Evolutionary conservation across 2,888 invertebrate genomes (phyloP).

Genomic region (Neoscelio sp.): DNA sequence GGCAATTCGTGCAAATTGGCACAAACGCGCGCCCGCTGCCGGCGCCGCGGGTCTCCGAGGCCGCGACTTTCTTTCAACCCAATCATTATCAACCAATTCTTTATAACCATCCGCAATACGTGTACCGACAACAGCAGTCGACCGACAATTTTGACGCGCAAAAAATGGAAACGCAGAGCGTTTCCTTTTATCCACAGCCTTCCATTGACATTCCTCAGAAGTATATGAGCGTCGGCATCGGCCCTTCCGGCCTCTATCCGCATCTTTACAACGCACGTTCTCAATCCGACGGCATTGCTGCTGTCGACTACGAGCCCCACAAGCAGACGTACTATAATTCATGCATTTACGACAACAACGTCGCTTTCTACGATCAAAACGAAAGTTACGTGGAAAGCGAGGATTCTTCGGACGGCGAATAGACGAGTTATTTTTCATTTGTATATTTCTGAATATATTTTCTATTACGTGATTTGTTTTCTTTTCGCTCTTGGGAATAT

Average conservation of each 20-base stretch:
- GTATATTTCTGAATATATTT: conserved; percentile 9
- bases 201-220: conserved; percentile 71
- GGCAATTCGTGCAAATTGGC: conserved; percentile 16
- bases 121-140: conserved; percentile 76
- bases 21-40: too few species aligned
- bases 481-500: too few species aligned
- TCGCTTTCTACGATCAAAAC: conserved; percentile 66
- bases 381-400: conserved; percentile 72
- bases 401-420: conserved; percentile 78
- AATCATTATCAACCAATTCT: conserved; percentile 77
- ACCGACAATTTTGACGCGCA: conserved; percentile 46
- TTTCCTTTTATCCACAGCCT: conserved; percentile 59
- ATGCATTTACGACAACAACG: conserved; percentile 77
- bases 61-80: conserved; percentile 70
- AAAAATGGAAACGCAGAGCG: conserved; percentile 62
- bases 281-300: conserved; percentile 77
- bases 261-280: conserved; percentile 79
- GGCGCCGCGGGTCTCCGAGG: conserved; percentile 12
- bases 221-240: conserved; percentile 74
- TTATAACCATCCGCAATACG: conserved; percentile 76
- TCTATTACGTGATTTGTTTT: neutral
- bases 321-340: conserved; percentile 78
- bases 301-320: conserved; percentile 78
- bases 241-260: conserved; percentile 77
- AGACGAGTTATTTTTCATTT: conserved; percentile 12